phyloP scores from a whole-genome alignment of 2,888 invertebrate genomes.

The Oscheius onirici region DNA sequence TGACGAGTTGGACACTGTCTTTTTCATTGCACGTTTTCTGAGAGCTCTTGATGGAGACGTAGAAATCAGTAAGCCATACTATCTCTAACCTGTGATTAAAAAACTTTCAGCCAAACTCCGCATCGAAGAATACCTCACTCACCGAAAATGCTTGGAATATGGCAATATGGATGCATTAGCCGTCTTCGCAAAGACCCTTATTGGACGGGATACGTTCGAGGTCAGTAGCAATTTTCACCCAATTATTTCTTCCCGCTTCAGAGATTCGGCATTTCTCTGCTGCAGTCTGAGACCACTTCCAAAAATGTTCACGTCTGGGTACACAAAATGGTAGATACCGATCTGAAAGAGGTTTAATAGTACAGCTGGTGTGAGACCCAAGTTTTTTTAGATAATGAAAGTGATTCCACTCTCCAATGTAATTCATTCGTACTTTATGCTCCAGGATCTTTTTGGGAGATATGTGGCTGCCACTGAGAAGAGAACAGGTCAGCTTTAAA shows the following conservation, averaged over 20 bases:
- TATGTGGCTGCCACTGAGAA: conserved; percentile 60
- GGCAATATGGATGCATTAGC: conserved; percentile 49
- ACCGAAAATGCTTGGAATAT: conserved; percentile 52
- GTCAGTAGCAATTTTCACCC: conserved; percentile 32
- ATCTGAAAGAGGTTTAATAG: conserved; percentile 61
- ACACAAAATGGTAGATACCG: conserved; percentile 64
- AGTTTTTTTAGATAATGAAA: conserved; percentile 56
- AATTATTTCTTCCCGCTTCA: conserved; percentile 28
- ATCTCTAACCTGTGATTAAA: too few relatives aligned
- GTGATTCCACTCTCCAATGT: conserved; percentile 64
- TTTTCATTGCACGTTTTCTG: conserved; percentile 60
- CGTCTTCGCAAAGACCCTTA: conserved; percentile 44
- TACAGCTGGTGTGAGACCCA: neutral
- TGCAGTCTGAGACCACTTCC: conserved; percentile 53
- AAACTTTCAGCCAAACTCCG: conserved; percentile 17
- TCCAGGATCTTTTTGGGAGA: conserved; percentile 65
- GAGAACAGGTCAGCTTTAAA: conserved; percentile 46
- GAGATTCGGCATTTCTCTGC: conserved; percentile 63
- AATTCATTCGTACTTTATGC: conserved; percentile 64
- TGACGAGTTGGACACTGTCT: conserved; percentile 53
- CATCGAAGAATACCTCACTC: conserved; percentile 46
- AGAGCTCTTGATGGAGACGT: conserved; percentile 58
- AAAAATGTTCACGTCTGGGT: conserved; percentile 66
- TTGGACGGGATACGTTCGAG: conserved; percentile 59
- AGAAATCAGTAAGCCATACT: conserved; percentile 30